phyloP scores from a whole-genome alignment of 2,888 invertebrate species.

The Xestia rhomboidea region DNA sequence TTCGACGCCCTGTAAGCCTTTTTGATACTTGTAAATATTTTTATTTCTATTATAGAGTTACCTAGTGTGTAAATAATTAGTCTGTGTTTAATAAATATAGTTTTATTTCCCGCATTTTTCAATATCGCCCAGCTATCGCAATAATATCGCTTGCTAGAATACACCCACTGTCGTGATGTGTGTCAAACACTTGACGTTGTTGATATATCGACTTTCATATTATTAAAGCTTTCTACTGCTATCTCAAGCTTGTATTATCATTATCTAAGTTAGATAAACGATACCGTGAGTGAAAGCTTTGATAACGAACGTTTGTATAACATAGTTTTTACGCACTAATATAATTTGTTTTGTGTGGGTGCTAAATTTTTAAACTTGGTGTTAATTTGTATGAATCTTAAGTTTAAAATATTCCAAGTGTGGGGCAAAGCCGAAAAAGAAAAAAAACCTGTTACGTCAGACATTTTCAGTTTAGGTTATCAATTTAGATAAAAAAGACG shows the following conservation, averaged over 20 bases:
- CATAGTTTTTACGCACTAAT: constrained; percentile 60
- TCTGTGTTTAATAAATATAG: no score
- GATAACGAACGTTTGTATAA: constrained; percentile 78
- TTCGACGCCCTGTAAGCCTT: no score
- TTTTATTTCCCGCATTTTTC: not conserved
- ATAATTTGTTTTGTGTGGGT: constrained; percentile 23
- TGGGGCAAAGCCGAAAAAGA: not conserved
- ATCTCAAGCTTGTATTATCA: constrained; percentile 88
- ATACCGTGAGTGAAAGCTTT: constrained; percentile 84
- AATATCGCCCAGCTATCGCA: constrained; percentile 46
- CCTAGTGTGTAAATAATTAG: no score
- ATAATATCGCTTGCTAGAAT: constrained; percentile 64
- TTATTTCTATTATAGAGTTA: no score
- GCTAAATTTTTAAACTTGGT: not conserved
- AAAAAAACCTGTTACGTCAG: not conserved
- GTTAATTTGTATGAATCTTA: not conserved
- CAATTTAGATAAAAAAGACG: not conserved
- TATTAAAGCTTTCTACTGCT: constrained; percentile 85
- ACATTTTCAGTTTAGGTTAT: not conserved
- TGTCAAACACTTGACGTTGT: constrained; percentile 81
- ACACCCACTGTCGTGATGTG: constrained; percentile 73
- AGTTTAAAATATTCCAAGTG: not conserved
- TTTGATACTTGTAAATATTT: no score
- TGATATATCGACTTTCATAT: constrained; percentile 84
- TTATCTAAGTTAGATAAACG: constrained; percentile 85